Evolutionary conservation across 2,797 vertebrate species (phyloP).

Genomic region (Dryobates pubescens): DNA sequence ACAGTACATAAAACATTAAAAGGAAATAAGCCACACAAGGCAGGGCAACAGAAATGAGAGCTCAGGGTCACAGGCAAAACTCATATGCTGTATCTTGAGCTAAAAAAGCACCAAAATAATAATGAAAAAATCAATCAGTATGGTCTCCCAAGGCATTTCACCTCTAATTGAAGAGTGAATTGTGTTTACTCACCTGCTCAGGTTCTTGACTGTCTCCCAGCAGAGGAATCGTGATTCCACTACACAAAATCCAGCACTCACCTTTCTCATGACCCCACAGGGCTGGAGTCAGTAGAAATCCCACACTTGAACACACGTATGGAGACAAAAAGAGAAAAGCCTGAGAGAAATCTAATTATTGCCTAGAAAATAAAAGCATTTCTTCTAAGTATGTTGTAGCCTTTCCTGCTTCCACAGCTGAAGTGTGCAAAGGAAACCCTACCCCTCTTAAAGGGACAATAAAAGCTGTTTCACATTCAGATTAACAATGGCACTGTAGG

Average conservation of each 20-base stretch:
- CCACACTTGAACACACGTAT: neutral
- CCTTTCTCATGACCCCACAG: neutral
- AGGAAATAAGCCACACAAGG: neutral
- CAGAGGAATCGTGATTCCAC: conserved; percentile 1
- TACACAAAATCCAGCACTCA: neutral
- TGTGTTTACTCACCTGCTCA: conserved; percentile 35
- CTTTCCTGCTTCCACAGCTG: neutral
- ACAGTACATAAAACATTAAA: neutral
- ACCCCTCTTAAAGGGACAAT: neutral
- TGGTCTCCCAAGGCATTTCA: conserved; percentile 13
- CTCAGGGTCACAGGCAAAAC: conserved; percentile 19
- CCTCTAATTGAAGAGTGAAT: conserved; percentile 50
- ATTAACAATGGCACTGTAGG: neutral
- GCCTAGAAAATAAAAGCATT: neutral
- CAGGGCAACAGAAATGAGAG: neutral
- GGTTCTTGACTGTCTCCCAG: neutral
- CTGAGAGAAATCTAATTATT: neutral
- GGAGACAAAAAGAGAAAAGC: neutral
- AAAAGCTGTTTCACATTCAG: neutral
- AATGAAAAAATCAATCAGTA: neutral
- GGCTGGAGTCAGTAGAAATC: neutral
- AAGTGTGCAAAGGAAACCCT: neutral
- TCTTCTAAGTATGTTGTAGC: neutral
- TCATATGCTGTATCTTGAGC: neutral
- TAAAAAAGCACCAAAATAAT: neutral